Evolutionary conservation across 2,797 vertebrate species (phyloP).

Genomic region (Simalia tracyae): DNA sequence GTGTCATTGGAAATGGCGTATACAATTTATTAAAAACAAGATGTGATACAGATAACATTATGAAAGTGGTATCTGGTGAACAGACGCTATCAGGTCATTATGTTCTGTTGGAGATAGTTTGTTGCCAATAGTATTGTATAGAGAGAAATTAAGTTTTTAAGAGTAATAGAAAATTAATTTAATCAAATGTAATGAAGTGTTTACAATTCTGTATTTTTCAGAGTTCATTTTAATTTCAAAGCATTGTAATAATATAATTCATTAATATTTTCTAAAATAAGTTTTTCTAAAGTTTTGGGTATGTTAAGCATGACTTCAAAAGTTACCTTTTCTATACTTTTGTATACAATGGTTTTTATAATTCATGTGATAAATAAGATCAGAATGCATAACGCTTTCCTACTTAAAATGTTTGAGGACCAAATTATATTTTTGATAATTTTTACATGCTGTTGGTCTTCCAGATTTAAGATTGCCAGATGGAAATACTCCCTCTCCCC

Average conservation of each 20-base stretch:
- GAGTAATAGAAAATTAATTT: constrained; percentile 65
- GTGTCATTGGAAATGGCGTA: constrained; percentile 48
- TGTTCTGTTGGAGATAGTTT: constrained; percentile 54
- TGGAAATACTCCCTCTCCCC: constrained; percentile 23
- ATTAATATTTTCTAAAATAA: constrained; percentile 54
- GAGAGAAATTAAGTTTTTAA: constrained; percentile 62
- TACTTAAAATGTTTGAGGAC: constrained; percentile 82
- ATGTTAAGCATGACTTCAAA: constrained; percentile 80
- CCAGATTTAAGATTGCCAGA: constrained; percentile 48
- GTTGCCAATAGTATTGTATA: constrained; percentile 67
- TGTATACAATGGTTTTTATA: constrained; percentile 79
- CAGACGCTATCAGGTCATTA: constrained; percentile 56
- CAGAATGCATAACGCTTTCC: constrained; percentile 75
- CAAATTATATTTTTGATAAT: constrained; percentile 73
- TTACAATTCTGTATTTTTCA: constrained; percentile 55
- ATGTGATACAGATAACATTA: constrained; percentile 28
- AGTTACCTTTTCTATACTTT: constrained; percentile 87
- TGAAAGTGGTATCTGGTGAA: constrained; percentile 44
- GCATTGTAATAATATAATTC: constrained; percentile 62
- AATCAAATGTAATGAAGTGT: constrained; percentile 59
- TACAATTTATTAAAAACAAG: constrained; percentile 53
- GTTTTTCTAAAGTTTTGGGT: constrained; percentile 73
- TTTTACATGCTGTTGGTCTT: constrained; percentile 63
- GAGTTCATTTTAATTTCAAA: constrained; percentile 45
- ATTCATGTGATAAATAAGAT: constrained; percentile 61